A percentile compares a stretch with the other conserved stretches of the same genome.
phyloP scores from a whole-genome alignment of 2,888 invertebrate species.

The Sclerodermus sp. region DNA sequence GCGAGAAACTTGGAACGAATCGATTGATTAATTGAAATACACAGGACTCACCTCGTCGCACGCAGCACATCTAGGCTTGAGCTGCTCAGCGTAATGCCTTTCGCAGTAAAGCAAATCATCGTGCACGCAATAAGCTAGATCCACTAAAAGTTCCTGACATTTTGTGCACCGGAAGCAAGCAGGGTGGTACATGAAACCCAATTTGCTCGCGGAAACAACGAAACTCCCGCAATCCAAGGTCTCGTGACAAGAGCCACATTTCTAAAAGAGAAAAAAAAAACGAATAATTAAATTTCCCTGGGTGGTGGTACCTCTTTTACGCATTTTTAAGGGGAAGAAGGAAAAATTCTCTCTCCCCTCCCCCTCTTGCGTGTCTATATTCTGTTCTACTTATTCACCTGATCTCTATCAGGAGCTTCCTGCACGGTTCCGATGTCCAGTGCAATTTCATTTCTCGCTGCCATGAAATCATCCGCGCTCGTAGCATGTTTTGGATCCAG shows the following conservation, averaged over 20 bases:
- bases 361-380: too few species aligned
- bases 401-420: conserved; percentile 45
- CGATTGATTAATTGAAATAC: too few species aligned
- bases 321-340: too few species aligned
- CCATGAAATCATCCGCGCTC: conserved; percentile 91
- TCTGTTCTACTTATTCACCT: too few species aligned
- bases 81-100: conserved; percentile 93
- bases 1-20: too few species aligned
- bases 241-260: conserved; percentile 83
- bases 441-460: conserved; percentile 92
- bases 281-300: too few species aligned
- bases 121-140: conserved; percentile 92
- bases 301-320: too few species aligned
- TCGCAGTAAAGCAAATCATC: conserved; percentile 89
- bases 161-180: conserved; percentile 88
- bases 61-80: conserved; percentile 93
- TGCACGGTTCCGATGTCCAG: conserved; percentile 80
- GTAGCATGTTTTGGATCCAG: conserved; percentile 76
- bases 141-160: conserved; percentile 91
- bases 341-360: too few species aligned
- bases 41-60: conserved; percentile 93
- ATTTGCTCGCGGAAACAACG: conserved; percentile 82
- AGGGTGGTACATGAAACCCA: conserved; percentile 86
- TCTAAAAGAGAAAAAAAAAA: conserved; percentile 59
- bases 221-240: conserved; percentile 78